Percentiles rank a stretch among this genome's conserved stretches.
These are phyloP conservation scores for Clepsis dumicolana DNA, from an alignment of 2,888 invertebrate genomes.

Conservation along the genomic window DNA sequence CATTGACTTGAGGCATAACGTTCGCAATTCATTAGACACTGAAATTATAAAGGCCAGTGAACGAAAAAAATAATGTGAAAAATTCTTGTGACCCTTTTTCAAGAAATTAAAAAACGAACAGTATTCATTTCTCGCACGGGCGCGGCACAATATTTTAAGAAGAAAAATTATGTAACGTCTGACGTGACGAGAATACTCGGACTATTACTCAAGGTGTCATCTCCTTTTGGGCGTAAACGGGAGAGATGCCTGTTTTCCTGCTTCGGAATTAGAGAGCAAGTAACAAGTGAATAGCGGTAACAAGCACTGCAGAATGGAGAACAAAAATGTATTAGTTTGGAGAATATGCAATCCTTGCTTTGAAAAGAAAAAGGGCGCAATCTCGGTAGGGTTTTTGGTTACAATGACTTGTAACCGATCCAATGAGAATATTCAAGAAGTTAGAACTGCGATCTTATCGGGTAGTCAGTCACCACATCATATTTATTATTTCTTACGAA, in stretches of 20 bases:
- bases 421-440: too few relatives aligned
- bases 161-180: slow-evolving; percentile 73
- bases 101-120: slow-evolving; percentile 52
- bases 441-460: too few relatives aligned
- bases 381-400: too few relatives aligned
- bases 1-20: neutral
- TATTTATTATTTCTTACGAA: too few relatives aligned
- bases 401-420: too few relatives aligned
- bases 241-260: slow-evolving; percentile 64
- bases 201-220: slow-evolving; percentile 81
- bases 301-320: neutral
- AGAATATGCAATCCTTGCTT: too few relatives aligned
- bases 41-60: too few relatives aligned
- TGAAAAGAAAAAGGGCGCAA: too few relatives aligned
- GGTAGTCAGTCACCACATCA: too few relatives aligned
- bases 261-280: slow-evolving; percentile 42
- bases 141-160: slow-evolving; percentile 64
- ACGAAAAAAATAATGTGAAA: slow-evolving; percentile 42
- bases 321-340: neutral
- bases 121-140: slow-evolving; percentile 61
- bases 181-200: slow-evolving; percentile 68
- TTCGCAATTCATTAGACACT: too few relatives aligned
- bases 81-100: slow-evolving; percentile 43
- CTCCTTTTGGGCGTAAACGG: slow-evolving; percentile 64
- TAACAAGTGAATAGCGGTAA: slow-evolving; percentile 44